Conservation (phyloP, 2,888 invertebrate genomes). For the Noctua janthina region DNA sequence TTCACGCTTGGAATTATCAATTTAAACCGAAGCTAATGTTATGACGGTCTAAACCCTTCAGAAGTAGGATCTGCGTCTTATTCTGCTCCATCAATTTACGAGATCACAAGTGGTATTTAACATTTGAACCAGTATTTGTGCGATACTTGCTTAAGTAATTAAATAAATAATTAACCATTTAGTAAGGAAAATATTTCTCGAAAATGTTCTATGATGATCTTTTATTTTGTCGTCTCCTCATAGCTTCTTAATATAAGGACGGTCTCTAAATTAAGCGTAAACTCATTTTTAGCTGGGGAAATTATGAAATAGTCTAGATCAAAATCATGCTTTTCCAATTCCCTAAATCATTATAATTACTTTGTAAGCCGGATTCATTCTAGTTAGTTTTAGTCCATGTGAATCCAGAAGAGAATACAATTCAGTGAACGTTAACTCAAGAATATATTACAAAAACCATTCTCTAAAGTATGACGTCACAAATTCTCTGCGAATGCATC, state of each 20-base stretch:
- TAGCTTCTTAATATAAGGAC: background rate
- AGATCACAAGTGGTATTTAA: conserved; percentile 19
- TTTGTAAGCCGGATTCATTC: background rate
- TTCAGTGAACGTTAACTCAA: background rate
- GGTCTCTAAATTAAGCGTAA: background rate
- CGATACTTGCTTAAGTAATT: background rate
- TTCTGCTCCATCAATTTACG: background rate
- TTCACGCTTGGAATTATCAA: conserved; percentile 1
- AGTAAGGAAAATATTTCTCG: background rate
- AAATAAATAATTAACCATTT: background rate
- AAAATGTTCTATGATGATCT: background rate
- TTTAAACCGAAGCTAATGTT: conserved; percentile 4
- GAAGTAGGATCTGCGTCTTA: background rate
- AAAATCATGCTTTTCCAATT: background rate
- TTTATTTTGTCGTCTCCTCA: background rate
- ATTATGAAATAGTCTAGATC: background rate
- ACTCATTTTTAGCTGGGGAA: background rate
- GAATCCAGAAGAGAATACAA: background rate
- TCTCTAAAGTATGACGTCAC: conserved; percentile 45
- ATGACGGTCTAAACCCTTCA: background rate
- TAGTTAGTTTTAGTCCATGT: background rate
- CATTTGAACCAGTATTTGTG: background rate
- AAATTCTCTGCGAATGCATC: conserved; percentile 45
- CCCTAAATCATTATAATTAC: background rate
- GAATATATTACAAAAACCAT: background rate